Evolutionary conservation across 2,113 vertebrate species (phyloP), one percentile per base, ranked within the genome.

Genomic region (Aptenodytes patagonicus): DNA sequence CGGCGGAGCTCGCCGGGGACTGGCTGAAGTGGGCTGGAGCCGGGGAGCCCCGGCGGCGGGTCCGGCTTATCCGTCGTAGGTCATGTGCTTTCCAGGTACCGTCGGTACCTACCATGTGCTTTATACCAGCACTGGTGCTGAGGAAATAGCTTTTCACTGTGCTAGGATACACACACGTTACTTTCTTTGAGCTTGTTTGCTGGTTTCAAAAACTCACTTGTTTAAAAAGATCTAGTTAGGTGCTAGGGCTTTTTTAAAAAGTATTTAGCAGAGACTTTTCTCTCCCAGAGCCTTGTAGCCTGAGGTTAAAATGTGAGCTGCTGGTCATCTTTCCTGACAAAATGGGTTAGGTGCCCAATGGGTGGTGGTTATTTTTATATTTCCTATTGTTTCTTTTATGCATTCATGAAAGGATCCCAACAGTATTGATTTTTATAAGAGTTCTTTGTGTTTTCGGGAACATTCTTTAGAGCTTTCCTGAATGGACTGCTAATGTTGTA

Each of bases 91-190:
- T 8, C 26, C 17, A 3, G 62, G 25, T 18, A 1, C 52, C 19
- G 24, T 8, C 34, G 24, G 40, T 64, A 6, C 2, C 21, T 9
- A 3, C 17, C 44, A 2, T 6, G 54, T 3, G 46, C n/a, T 42
- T 7, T 5, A 3, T 13, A 2, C n/a, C 16, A 1, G 20, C 40
- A 0, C 20, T 2, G 38, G 24, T 4, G 52, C 20, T 31, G 6
- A 5, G n/a, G 31, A 17, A 7, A 1, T 2, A 5, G 19, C 46
- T 2, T 29, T n/a, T n/a, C 29, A 0, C 16, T 2, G 26, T 5
- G 9, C 26, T 7, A 1, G 5, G 36, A 2, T 9, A 0, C 13
- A 4, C 13, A 13, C 28, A 2, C 8, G 7, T 14, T 14, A 1
- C 13, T 31, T 19, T 25, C 6, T 6, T 5, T 2, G 60, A 34